A percentile compares a stretch with the other conserved stretches of the same genome.
Conservation (phyloP, 2,888 invertebrate genomes). For the Augochlorella aurata region DNA sequence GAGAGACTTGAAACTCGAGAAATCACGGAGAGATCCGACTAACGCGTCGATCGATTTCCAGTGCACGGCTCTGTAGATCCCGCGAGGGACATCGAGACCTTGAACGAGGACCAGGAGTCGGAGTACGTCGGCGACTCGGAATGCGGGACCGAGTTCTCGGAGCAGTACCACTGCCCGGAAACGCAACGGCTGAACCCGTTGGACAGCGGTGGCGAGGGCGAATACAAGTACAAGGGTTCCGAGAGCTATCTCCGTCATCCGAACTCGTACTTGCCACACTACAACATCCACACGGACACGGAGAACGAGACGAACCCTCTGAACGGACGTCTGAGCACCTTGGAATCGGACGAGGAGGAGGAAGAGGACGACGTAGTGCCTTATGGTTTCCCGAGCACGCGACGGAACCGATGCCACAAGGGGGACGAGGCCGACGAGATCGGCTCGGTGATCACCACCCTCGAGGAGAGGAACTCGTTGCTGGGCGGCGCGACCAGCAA, state of each 20-base stretch:
- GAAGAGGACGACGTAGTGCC: constrained; percentile 82
- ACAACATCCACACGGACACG: constrained; percentile 87
- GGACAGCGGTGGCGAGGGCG: constrained; percentile 86
- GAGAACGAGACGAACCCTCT: constrained; percentile 83
- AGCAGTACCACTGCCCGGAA: constrained; percentile 83
- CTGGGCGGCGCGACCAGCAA: constrained; percentile 88
- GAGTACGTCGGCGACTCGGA: constrained; percentile 88
- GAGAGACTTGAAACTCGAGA: no score
- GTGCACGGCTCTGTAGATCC: constrained; percentile 85
- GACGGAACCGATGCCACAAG: constrained; percentile 80
- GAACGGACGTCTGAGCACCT: constrained; percentile 78
- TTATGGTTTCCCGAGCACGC: constrained; percentile 83
- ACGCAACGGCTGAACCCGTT: constrained; percentile 85
- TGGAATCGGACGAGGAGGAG: constrained; percentile 79
- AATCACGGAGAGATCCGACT: background rate
- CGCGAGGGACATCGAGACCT: constrained; percentile 86
- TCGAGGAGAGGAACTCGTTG: constrained; percentile 90
- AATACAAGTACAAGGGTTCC: constrained; percentile 83
- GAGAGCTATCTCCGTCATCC: constrained; percentile 92
- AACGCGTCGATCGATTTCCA: constrained; percentile 61
- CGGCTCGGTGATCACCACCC: constrained; percentile 87
- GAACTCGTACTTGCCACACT: constrained; percentile 90
- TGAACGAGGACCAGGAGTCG: constrained; percentile 87
- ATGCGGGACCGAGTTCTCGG: constrained; percentile 84
- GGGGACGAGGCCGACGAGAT: constrained; percentile 85